Conservation (phyloP, 2,888 invertebrate species). For the Drosophila mimetica region DNA sequence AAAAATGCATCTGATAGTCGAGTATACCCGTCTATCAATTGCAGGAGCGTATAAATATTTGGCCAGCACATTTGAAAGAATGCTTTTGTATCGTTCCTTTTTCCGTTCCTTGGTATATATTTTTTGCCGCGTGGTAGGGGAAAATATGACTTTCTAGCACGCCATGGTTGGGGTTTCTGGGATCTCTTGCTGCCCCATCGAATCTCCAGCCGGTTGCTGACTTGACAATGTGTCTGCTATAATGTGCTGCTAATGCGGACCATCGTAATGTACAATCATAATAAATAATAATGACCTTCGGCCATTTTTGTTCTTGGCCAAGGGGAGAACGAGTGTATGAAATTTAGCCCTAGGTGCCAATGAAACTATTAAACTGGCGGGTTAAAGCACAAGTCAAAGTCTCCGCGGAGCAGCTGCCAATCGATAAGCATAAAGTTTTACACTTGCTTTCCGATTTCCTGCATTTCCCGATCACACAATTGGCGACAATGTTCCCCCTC, state of each 20-base stretch:
- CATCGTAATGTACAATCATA: conserved; percentile 74
- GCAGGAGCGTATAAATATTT: conserved; percentile 52
- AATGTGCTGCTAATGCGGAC: conserved; percentile 70
- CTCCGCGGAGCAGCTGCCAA: conserved; percentile 53
- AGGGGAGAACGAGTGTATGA: conserved; percentile 1
- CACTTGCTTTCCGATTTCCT: conserved; percentile 25
- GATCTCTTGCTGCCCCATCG: not conserved
- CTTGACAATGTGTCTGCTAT: conserved; percentile 46
- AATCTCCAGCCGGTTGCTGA: conserved; percentile 17
- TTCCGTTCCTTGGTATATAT: not conserved
- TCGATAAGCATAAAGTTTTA: conserved; percentile 75
- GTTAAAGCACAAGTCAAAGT: conserved; percentile 21
- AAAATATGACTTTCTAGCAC: conserved; percentile 70
- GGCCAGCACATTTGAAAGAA: conserved; percentile 48
- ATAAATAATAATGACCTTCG: conserved; percentile 65
- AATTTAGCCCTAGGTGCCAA: conserved; percentile 40
- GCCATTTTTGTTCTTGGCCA: conserved; percentile 35
- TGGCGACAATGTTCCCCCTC: conserved; percentile 49
- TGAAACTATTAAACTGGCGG: conserved; percentile 21
- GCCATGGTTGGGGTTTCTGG: conserved; percentile 44
- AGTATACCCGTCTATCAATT: not conserved
- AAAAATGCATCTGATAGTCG: not conserved
- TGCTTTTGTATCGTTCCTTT: conserved; percentile 1
- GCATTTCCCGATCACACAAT: conserved; percentile 30
- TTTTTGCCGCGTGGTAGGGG: conserved; percentile 40